Base-by-base conservation (phyloP, 2,797 vertebrate species). In the Capromys pilorides region DNA sequence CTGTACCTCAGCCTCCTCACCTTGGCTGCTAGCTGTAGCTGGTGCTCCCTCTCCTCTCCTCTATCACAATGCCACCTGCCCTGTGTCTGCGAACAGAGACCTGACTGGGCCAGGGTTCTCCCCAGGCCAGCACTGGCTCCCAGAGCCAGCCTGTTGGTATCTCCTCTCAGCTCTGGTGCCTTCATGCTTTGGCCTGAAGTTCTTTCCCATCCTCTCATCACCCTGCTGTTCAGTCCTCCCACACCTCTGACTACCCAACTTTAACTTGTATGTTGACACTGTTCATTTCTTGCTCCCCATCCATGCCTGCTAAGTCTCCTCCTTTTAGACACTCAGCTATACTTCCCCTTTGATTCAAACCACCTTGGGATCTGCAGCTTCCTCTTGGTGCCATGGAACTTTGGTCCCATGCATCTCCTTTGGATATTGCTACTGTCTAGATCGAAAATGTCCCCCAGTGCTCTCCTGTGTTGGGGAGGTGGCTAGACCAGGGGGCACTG, bases 81-180 rank as follows among this genome's bases (percentile, higher is more conserved):
- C 19, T 39, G 2, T 39, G 10, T 24, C 31, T 45, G 62, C 67
- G 61, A 92, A 59, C 49, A 85, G 69, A 86, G 80, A 31, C 13
- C 31, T 91, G 71, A 31, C 10, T 0, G 2, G 28, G 41, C 67
- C 57, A 86, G 57, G 28, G 54, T 73, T 11, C 36, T 39, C 1
- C 28, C 31, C 67, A 54, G 18, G 13, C 45, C 10, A 26, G 7
- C 54, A 41, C 0, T 0, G 2, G 9, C 21, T 89, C 7, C 4
- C 9, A 1, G 54, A 10, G 33, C 18, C 18, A 91, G 14, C 2
- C 1, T 3, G 16, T 28, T 64, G 12, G 24, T 8, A 6, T 86
- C 49, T 78, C 26, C 1, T 49, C 39, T 57, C 6, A n/a, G 67
- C 22, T 31, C 77, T 61, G 57, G 86, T 36, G 5, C 51, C 36